These are phyloP conservation scores for Siniperca undulata DNA, from an alignment of 2,797 vertebrate genomes.

Conservation along the genomic window DNA sequence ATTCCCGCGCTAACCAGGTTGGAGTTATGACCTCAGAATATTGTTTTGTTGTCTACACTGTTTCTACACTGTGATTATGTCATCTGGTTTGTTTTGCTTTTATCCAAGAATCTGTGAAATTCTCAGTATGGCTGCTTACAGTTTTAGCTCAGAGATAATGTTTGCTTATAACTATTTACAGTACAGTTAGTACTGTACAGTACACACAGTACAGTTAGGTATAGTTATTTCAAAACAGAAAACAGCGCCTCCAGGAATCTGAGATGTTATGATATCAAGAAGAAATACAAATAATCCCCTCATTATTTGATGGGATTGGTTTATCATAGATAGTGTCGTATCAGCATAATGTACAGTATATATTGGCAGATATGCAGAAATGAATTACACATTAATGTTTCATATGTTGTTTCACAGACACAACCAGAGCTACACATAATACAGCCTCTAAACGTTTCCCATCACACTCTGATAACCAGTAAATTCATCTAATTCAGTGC, in stretches of 20 bases:
- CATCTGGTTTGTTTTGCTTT: slow-evolving; percentile 62
- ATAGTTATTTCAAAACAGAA: slow-evolving; percentile 13
- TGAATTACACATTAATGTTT: not conserved
- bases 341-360: not conserved
- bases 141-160: slow-evolving; percentile 48
- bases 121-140: slow-evolving; percentile 47
- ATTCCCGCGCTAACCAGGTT: slow-evolving; percentile 69
- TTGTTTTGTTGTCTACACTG: slow-evolving; percentile 67
- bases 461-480: too few species aligned
- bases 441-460: too few species aligned
- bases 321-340: not conserved
- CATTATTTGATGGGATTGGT: not conserved
- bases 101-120: slow-evolving; percentile 40
- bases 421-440: too few species aligned
- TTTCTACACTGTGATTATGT: slow-evolving; percentile 66
- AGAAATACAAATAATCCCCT: not conserved
- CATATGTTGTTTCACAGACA: too few species aligned
- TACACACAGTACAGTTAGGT: not conserved
- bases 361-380: not conserved
- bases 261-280: slow-evolving; percentile 2
- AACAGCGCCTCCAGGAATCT: not conserved
- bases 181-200: slow-evolving; percentile 5
- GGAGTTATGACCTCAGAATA: slow-evolving; percentile 75
- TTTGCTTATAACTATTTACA: slow-evolving; percentile 54
- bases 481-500: too few species aligned